Evolutionary conservation across 2,888 invertebrate genomes (phyloP).

Genomic region (Fragum whitleyi): DNA sequence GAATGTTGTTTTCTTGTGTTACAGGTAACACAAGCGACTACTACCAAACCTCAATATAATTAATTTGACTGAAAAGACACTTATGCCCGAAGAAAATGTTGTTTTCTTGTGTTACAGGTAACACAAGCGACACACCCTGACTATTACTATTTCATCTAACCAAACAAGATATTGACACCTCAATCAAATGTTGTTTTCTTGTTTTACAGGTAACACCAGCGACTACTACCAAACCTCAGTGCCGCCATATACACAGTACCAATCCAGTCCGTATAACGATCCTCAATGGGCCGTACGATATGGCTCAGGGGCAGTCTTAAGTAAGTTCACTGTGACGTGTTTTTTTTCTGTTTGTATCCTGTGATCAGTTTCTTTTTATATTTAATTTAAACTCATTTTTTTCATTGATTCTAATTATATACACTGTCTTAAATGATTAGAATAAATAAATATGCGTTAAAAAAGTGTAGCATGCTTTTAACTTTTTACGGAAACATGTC

Average conservation of each 20-base stretch:
- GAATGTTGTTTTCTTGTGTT: not conserved
- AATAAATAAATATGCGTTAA: too few species aligned
- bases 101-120: conserved; percentile 43
- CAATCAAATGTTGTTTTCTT: too few species aligned
- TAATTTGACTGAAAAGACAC: too few species aligned
- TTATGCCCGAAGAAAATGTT: too few species aligned
- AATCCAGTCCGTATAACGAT: conserved; percentile 65
- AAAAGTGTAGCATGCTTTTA: too few species aligned
- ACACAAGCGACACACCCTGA: conserved; percentile 68
- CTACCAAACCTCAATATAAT: too few species aligned
- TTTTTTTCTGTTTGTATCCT: not conserved
- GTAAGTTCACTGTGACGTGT: conserved; percentile 69
- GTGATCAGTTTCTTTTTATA: not conserved
- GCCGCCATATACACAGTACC: conserved; percentile 73
- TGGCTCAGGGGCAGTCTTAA: conserved; percentile 69
- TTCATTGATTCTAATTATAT: not conserved
- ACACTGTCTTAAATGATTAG: too few species aligned
- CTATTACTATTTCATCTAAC: too few species aligned
- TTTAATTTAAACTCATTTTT: not conserved
- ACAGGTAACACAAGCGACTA: conserved; percentile 67
- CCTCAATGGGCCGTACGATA: conserved; percentile 71
- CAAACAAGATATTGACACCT: too few species aligned
- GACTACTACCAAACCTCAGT: conserved; percentile 70
- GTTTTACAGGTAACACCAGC: conserved; percentile 58
- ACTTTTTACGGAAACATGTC: too few species aligned